These are phyloP conservation scores for Scarus forsteni DNA, from an alignment of 2,797 vertebrate genomes.

Conservation along the genomic window DNA sequence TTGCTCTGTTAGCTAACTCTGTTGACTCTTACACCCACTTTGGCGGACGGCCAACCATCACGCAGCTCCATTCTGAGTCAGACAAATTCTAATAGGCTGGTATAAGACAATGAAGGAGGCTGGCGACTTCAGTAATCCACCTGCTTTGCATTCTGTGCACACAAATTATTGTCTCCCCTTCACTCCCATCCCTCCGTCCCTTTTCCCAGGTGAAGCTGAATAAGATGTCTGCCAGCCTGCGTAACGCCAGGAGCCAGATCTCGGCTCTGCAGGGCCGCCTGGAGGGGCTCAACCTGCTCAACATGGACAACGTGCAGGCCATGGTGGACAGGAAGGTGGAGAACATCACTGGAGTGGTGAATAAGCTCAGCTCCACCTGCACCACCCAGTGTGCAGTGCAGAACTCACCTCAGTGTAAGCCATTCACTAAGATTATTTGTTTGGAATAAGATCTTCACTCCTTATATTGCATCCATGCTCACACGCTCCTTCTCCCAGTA, in stretches of 20 bases:
- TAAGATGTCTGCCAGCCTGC: conserved; percentile 90
- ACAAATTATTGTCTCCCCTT: conserved; percentile 39
- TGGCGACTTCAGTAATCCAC: conserved; percentile 62
- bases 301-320: conserved; percentile 90
- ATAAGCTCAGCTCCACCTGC: conserved; percentile 89
- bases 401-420: conserved; percentile 76
- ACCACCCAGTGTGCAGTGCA: conserved; percentile 82
- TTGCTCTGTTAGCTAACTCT: conserved; percentile 47
- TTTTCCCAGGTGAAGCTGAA: conserved; percentile 86
- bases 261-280: conserved; percentile 87
- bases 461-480: conserved; percentile 10
- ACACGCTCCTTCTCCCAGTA: conserved; percentile 10
- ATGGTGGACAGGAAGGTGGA: conserved; percentile 90
- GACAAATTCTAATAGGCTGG: conserved; percentile 55
- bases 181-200: conserved; percentile 10
- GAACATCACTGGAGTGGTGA: conserved; percentile 89
- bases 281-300: conserved; percentile 89
- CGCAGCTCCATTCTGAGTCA: conserved; percentile 42
- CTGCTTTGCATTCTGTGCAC: conserved; percentile 66
- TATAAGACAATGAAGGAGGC: conserved; percentile 47
- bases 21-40: conserved; percentile 51
- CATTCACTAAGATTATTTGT: conserved; percentile 1
- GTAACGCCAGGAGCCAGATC: conserved; percentile 90
- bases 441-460: conserved; percentile 8
- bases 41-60: conserved; percentile 62